A percentile compares a stretch with the other conserved stretches of the same genome.
Evolutionary conservation across 2,797 vertebrate species (phyloP).

Genomic region (Platyrinchus mystaceus): DNA sequence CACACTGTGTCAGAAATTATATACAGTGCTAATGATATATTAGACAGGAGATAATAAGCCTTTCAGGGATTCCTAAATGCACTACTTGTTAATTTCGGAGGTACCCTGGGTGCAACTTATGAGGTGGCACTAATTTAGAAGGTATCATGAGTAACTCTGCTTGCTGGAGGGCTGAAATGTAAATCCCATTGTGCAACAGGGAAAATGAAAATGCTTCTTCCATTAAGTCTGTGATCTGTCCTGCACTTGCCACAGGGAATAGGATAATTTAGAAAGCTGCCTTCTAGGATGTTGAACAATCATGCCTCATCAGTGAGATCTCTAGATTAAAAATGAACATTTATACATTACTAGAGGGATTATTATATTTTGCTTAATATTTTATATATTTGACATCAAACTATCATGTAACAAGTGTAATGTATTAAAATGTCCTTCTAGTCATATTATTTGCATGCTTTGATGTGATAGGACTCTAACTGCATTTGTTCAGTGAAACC

Average conservation of each 20-base stretch:
- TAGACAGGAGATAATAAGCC: slow-evolving; percentile 54
- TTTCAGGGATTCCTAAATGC: slow-evolving; percentile 64
- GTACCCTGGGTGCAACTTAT: slow-evolving; percentile 27
- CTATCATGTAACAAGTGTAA: slow-evolving; percentile 51
- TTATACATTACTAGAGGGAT: slow-evolving; percentile 69
- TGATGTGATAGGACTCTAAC: slow-evolving; percentile 21
- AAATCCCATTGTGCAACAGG: slow-evolving; percentile 28
- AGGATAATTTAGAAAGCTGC: slow-evolving; percentile 60
- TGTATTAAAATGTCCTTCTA: slow-evolving; percentile 64
- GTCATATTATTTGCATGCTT: slow-evolving; percentile 52
- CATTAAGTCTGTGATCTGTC: slow-evolving; percentile 58
- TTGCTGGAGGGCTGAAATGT: slow-evolving; percentile 38
- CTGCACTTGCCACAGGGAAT: slow-evolving; percentile 31
- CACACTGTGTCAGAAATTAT: not conserved
- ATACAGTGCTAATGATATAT: slow-evolving; percentile 43
- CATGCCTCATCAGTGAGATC: slow-evolving; percentile 60
- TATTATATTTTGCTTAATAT: slow-evolving; percentile 71
- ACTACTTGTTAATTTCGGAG: slow-evolving; percentile 67
- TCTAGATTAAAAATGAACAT: slow-evolving; percentile 71
- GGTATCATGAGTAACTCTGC: slow-evolving; percentile 37
- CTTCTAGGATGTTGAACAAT: slow-evolving; percentile 57
- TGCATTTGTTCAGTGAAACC: not conserved
- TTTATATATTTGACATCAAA: slow-evolving; percentile 70
- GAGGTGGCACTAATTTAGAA: slow-evolving; percentile 64
- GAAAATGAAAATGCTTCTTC: slow-evolving; percentile 40